Base-by-base conservation (phyloP, 2,888 invertebrate genomes). In the Monoplex corrugatus region DNA sequence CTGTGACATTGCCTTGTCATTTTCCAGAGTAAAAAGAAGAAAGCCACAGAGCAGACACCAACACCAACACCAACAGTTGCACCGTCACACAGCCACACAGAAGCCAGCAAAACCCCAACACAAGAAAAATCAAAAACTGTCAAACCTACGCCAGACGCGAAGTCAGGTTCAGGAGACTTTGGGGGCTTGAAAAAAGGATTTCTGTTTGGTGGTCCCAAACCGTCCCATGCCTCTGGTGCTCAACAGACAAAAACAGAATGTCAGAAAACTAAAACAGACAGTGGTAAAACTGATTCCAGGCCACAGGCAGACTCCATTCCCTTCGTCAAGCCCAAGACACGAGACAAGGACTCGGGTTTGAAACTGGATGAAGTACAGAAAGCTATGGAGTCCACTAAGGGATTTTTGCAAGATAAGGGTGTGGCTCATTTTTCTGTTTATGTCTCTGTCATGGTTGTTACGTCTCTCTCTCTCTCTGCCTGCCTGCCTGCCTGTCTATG, bases 131-230 rank as follows among this genome's bases (percentile, higher is more conserved):
- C 50, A 40, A 50, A 78, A 35, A 83, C 32, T 19, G 50, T 50
- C 32, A 63, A 50, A 50, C 57, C 78, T 0, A 32, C 78, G 44
- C n/a, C 38, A 45, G 40, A 35, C 45, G 23, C 38, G n/a, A 43
- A 63, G 13, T 28, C 50, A 16, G 87, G 44, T 8, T 72, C 44
- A 23, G 89, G 86, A 40, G 86, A 89, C 78, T 95, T 95, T 93
- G 95, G 94, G 82, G 95, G 95, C n/a, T 91, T 95, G 91, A 95
- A 95, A 87, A 95, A 95, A 89, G 95, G 95, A 0, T 95, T 95
- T 91, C 89, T 95, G 44, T 94, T 94, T 93, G 94, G n/a, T n/a
- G n/a, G n/a, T n/a, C n/a, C n/a, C n/a, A n/a, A n/a, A n/a, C n/a
- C n/a, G n/a, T n/a, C n/a, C n/a, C n/a, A n/a, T n/a, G n/a, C n/a